Evolutionary conservation across 2,113 vertebrate genomes (phyloP).

Genomic region (Gasterosteus aculeatus): DNA sequence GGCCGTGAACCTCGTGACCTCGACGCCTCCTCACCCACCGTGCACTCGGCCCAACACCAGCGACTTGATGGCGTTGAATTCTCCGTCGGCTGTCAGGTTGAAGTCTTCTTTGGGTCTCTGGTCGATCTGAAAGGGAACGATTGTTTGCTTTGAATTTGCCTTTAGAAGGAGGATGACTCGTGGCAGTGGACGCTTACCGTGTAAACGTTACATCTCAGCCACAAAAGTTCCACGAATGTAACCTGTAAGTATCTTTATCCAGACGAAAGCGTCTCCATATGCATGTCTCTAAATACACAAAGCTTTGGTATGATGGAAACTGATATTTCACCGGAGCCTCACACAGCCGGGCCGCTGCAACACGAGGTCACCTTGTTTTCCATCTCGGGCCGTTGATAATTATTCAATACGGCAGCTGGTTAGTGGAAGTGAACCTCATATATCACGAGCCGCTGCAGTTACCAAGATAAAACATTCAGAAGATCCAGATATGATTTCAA

Average conservation of each 20-base stretch:
- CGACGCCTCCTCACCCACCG: conserved; percentile 41
- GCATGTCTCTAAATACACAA: conserved; percentile 5
- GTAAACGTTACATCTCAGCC: too few species aligned
- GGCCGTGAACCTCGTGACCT: too few species aligned
- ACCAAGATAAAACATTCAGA: not conserved
- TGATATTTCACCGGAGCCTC: not conserved
- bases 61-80: conserved; percentile 59
- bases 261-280: not conserved
- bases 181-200: too few species aligned
- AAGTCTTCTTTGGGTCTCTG: conserved; percentile 63
- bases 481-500: not conserved
- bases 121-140: conserved; percentile 56
- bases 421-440: not conserved
- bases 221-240: too few species aligned
- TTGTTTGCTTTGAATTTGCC: not conserved
- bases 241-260: not conserved
- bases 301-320: conserved; percentile 9
- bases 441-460: not conserved
- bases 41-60: conserved; percentile 62
- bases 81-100: conserved; percentile 66
- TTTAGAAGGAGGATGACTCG: too few species aligned
- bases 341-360: not conserved
- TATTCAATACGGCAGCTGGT: not conserved
- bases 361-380: not conserved
- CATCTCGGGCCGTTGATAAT: not conserved